Percentiles rank a stretch among this genome's conserved stretches.
phyloP scores from a whole-genome alignment of 2,888 invertebrate species.

The Plebejus argus region DNA sequence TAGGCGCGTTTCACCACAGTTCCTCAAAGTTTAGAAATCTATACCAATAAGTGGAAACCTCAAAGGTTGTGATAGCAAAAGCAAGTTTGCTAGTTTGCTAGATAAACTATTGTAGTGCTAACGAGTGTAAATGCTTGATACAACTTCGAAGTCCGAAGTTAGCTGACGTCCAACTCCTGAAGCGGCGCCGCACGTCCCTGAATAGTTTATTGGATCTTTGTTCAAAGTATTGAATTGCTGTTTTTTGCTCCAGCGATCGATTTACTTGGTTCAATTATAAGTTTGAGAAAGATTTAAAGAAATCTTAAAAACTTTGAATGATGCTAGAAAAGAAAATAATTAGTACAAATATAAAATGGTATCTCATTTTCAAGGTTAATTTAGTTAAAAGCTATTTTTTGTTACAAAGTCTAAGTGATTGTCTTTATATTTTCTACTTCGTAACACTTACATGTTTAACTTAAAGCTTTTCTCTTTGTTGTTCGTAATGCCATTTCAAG shows the following conservation, averaged over 20 bases:
- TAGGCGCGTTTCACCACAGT: neutral
- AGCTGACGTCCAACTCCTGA: neutral
- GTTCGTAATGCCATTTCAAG: constrained; percentile 9
- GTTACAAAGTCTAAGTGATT: neutral
- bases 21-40: neutral
- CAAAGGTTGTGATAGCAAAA: neutral
- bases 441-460: neutral
- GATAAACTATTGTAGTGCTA: constrained; percentile 22
- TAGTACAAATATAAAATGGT: no score
- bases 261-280: neutral
- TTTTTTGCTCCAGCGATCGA: neutral
- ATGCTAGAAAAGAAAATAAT: no score
- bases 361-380: neutral
- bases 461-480: neutral
- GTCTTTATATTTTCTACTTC: neutral
- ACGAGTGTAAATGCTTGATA: constrained; percentile 26
- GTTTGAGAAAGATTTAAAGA: no score
- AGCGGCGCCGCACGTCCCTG: constrained; percentile 31
- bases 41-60: neutral
- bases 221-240: neutral
- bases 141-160: neutral
- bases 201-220: constrained; percentile 21
- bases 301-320: no score
- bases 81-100: constrained; percentile 15
- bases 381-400: neutral